Percentiles rank a stretch among this genome's conserved stretches.
These are phyloP conservation scores for Epistrophella euchroma DNA, from an alignment of 2,888 invertebrate genomes.

Conservation along the genomic window DNA sequence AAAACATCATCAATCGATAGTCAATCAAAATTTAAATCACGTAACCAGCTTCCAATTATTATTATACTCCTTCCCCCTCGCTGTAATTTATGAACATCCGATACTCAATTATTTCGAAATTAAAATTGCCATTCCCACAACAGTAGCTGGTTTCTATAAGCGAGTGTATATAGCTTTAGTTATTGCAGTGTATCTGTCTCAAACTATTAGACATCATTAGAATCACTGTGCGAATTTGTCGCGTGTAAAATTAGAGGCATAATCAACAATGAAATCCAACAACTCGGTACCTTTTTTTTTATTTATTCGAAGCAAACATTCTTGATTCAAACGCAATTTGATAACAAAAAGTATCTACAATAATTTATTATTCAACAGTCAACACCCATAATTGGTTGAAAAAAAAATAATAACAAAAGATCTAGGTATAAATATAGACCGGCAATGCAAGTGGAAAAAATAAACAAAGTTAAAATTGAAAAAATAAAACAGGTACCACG, in stretches of 20 bases:
- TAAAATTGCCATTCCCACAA: conserved; percentile 21
- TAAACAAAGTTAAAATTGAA: not conserved
- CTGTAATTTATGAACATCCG: conserved; percentile 12
- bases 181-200: not conserved
- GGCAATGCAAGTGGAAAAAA: conserved; percentile 11
- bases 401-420: not conserved
- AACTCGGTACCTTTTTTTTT: not conserved
- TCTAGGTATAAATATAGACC: not conserved
- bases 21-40: conserved; percentile 57
- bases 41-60: conserved; percentile 42
- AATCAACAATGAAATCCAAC: not conserved
- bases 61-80: not conserved
- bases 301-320: conserved; percentile 9
- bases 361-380: not conserved
- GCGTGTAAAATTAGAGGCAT: conserved; percentile 38
- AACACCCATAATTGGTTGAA: conserved; percentile 5
- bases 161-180: not conserved
- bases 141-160: not conserved
- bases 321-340: conserved; percentile 32
- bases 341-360: conserved; percentile 33
- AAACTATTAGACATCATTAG: not conserved
- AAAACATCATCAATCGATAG: conserved; percentile 35
- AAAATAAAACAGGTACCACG: not conserved
- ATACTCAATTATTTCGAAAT: conserved; percentile 32
- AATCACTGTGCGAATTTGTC: conserved; percentile 41